phyloP scores from a whole-genome alignment of 2,113 vertebrate species.

The Limnothrissa miodon region DNA sequence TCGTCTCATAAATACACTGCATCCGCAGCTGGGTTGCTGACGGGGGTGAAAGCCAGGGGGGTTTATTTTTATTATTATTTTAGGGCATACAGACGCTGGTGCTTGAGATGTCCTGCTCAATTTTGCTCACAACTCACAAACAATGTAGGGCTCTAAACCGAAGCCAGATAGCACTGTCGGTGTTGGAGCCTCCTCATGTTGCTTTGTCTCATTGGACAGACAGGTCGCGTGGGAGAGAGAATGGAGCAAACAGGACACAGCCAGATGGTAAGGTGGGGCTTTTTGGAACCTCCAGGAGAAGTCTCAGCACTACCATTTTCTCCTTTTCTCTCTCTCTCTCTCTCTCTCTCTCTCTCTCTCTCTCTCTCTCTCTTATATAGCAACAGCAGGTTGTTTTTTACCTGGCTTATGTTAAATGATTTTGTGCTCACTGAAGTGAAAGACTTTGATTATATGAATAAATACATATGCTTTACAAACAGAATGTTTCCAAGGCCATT shows the following conservation, averaged over 20 bases:
- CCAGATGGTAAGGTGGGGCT: constrained; percentile 67
- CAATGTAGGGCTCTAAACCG: background rate
- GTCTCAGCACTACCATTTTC: constrained; percentile 50
- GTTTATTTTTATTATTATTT: background rate
- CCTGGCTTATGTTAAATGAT: background rate
- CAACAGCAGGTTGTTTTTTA: background rate
- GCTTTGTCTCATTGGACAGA: constrained; percentile 51
- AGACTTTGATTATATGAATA: constrained; percentile 10
- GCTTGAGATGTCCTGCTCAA: background rate
- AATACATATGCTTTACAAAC: background rate
- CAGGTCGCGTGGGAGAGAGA: constrained; percentile 58
- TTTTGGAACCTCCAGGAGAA: constrained; percentile 50
- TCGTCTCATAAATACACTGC: background rate
- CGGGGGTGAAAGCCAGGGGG: background rate
- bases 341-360: background rate
- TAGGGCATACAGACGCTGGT: background rate
- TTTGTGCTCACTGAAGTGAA: background rate
- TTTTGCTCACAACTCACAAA: background rate
- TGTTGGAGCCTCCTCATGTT: constrained; percentile 62
- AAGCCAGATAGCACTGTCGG: background rate
- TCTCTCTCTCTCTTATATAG: background rate
- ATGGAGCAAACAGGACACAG: constrained; percentile 59
- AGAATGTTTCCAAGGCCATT: background rate
- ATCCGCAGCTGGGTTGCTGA: background rate
- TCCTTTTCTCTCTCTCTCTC: background rate